Conservation (phyloP, 2,113 vertebrate species). For the Lepisosteus oculatus region DNA sequence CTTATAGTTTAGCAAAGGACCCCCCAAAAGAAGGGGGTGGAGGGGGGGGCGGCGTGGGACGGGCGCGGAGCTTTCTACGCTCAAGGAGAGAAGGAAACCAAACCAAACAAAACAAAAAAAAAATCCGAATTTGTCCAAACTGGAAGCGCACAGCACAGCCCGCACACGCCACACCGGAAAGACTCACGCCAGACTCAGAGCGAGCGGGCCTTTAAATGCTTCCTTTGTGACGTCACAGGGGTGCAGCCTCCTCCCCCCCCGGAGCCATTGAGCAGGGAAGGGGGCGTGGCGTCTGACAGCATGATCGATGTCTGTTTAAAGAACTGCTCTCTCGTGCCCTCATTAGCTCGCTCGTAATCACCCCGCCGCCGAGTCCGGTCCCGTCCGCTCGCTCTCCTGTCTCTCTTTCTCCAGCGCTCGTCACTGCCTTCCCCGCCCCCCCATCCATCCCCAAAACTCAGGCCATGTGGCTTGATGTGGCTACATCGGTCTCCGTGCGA, state of each 20-base stretch:
- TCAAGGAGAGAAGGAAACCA: too few relatives aligned
- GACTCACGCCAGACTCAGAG: conserved; percentile 15
- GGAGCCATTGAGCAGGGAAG: conserved; percentile 47
- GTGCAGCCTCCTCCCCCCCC: conserved; percentile 11
- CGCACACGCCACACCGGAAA: background rate
- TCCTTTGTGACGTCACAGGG: conserved; percentile 36
- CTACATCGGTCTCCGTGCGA: too few relatives aligned
- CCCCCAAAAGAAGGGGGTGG: too few relatives aligned
- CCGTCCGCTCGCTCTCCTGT: background rate
- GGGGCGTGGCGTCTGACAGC: conserved; percentile 45
- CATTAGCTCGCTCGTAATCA: conserved; percentile 30
- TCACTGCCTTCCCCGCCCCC: too few relatives aligned
- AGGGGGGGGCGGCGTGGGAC: background rate
- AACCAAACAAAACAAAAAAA: too few relatives aligned
- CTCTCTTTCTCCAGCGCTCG: background rate
- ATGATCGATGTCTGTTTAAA: conserved; percentile 52
- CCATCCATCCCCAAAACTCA: too few relatives aligned
- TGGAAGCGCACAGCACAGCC: too few relatives aligned
- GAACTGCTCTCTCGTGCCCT: conserved; percentile 36
- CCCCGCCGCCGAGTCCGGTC: conserved; percentile 16
- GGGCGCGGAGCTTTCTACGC: too few relatives aligned
- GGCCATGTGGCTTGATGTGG: too few relatives aligned
- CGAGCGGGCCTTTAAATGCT: conserved; percentile 42
- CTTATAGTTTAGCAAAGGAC: too few relatives aligned
- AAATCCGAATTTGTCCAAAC: too few relatives aligned